These are phyloP conservation scores for Paramormyrops hopkinsi DNA, from an alignment of 2,797 vertebrate species.

Conservation along the genomic window DNA sequence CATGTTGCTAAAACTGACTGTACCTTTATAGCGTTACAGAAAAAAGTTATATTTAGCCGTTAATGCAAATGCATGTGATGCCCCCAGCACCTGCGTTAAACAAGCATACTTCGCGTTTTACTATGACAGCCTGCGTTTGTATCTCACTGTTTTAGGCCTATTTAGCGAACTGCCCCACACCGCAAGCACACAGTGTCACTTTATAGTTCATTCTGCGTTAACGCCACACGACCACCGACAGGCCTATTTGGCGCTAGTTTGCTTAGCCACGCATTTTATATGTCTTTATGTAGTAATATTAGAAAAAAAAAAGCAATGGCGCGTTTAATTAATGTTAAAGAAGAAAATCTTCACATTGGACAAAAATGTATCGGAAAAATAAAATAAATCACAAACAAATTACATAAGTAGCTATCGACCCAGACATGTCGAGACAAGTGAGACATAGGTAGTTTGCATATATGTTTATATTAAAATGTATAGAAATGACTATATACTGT, in stretches of 20 bases:
- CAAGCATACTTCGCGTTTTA: slow-evolving; percentile 21
- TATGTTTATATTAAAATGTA: neutral
- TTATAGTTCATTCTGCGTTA: neutral
- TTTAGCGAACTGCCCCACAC: neutral
- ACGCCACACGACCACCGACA: neutral
- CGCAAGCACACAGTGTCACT: neutral
- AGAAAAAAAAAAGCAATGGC: neutral
- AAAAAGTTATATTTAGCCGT: slow-evolving; percentile 36
- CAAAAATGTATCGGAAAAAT: neutral
- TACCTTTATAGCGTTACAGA: slow-evolving; percentile 25
- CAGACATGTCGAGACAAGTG: neutral
- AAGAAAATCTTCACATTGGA: neutral
- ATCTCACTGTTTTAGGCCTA: neutral
- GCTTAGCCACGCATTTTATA: neutral
- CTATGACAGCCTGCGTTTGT: slow-evolving; percentile 1
- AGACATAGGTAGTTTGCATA: neutral
- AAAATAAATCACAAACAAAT: neutral
- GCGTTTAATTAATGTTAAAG: neutral
- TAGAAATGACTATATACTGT: neutral
- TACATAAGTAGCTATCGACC: neutral
- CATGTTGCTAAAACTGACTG: slow-evolving; percentile 19
- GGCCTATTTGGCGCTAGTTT: neutral
- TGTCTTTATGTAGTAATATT: neutral
- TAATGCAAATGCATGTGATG: slow-evolving; percentile 39
- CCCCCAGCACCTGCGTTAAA: slow-evolving; percentile 26